phyloP scores from a whole-genome alignment of 2,888 invertebrate genomes.

The Aleiodes leptofemur region DNA sequence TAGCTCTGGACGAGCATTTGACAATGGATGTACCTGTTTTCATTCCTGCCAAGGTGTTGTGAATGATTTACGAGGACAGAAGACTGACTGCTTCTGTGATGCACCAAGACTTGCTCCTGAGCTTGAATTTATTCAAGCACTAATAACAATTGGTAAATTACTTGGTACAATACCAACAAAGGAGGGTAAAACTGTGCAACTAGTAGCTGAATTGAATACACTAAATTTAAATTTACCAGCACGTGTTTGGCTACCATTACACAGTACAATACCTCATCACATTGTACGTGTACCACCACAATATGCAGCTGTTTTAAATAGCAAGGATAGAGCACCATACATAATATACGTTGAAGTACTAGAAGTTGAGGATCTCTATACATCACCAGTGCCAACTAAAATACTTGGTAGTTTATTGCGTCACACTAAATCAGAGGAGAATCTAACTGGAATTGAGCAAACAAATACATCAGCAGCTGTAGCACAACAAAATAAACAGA shows the following conservation, averaged over 20 bases:
- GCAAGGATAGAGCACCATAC: slow-evolving; percentile 99
- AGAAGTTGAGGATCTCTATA: slow-evolving; percentile 89
- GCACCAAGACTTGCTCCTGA: slow-evolving; percentile 90
- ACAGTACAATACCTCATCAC: slow-evolving; percentile 90
- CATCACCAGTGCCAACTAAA: slow-evolving; percentile 93
- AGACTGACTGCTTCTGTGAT: slow-evolving; percentile 86
- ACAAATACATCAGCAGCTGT: slow-evolving; percentile 66
- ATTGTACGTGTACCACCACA: slow-evolving; percentile 98
- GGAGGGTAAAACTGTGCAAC: slow-evolving; percentile 93
- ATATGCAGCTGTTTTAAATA: slow-evolving; percentile 98
- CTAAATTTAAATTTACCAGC: slow-evolving; percentile 98
- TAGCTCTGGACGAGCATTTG: slow-evolving; percentile 95
- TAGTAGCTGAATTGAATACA: slow-evolving; percentile 94
- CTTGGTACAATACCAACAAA: slow-evolving; percentile 89
- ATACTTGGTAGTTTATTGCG: slow-evolving; percentile 87
- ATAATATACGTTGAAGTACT: slow-evolving; percentile 98
- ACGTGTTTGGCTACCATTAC: slow-evolving; percentile 97
- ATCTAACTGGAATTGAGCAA: slow-evolving; percentile 79
- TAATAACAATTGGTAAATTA: slow-evolving; percentile 90
- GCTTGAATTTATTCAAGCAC: slow-evolving; percentile 90
- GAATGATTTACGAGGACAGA: slow-evolving; percentile 86
- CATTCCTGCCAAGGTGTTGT: slow-evolving; percentile 88
- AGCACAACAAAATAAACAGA: slow-evolving; percentile 60
- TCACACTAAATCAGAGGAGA: slow-evolving; percentile 96
- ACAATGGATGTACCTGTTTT: slow-evolving; percentile 96